These are phyloP conservation scores for Aphis craccivora DNA, from an alignment of 1,140 invertebrate species.

Conservation along the genomic window DNA sequence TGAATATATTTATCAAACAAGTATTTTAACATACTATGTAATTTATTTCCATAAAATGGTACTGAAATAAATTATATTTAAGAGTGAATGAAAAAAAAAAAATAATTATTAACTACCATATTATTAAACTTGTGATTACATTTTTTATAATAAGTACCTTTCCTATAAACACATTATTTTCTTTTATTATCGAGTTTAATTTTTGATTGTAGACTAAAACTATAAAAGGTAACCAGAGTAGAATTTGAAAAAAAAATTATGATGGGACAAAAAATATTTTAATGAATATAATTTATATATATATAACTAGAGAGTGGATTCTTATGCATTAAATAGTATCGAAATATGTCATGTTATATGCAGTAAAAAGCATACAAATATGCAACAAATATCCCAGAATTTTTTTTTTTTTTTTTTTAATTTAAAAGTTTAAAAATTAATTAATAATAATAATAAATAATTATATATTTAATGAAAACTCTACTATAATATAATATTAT, in stretches of 20 bases:
- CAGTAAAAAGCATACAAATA: too few species aligned
- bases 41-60: background rate
- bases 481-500: too few species aligned
- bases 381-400: too few species aligned
- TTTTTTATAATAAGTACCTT: background rate
- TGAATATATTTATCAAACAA: background rate
- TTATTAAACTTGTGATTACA: background rate
- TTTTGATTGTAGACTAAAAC: background rate
- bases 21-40: background rate
- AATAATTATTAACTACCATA: background rate
- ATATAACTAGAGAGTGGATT: too few species aligned
- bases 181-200: background rate
- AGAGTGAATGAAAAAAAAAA: background rate
- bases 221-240: background rate
- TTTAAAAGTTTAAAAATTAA: too few species aligned
- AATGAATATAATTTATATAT: background rate
- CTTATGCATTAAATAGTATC: too few species aligned
- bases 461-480: too few species aligned
- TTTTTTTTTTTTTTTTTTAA: too few species aligned
- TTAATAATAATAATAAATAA: too few species aligned
- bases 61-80: background rate
- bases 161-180: background rate
- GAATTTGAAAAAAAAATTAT: background rate
- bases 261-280: background rate
- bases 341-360: too few species aligned